Percentiles rank a stretch among this genome's conserved stretches.
These are phyloP conservation scores for Epicauta chinensis DNA, from an alignment of 1,140 invertebrate genomes.

Conservation along the genomic window DNA sequence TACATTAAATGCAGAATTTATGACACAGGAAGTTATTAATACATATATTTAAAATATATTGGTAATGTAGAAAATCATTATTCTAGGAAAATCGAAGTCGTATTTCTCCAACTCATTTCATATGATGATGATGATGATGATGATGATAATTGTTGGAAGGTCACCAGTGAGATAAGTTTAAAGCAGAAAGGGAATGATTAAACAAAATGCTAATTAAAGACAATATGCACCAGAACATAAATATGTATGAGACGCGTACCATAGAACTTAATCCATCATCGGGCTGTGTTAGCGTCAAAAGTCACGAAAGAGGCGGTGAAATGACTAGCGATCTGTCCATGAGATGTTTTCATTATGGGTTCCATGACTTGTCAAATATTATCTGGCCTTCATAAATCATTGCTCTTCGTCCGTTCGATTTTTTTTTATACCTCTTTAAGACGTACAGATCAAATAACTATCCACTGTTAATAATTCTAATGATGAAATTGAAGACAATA, in stretches of 20 bases:
- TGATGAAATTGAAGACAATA: too few species aligned
- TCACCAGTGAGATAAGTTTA: neutral
- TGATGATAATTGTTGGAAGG: too few species aligned
- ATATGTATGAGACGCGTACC: conserved; percentile 32
- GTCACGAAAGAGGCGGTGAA: conserved; percentile 42
- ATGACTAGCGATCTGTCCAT: conserved; percentile 43
- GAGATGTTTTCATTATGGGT: conserved; percentile 44
- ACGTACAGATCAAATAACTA: conserved; percentile 11
- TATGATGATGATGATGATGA: too few species aligned
- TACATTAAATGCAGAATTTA: neutral
- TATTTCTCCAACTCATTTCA: too few species aligned
- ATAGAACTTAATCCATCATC: conserved; percentile 37
- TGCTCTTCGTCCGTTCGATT: conserved; percentile 15
- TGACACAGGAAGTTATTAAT: too few species aligned
- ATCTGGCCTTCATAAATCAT: conserved; percentile 35
- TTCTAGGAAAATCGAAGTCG: too few species aligned
- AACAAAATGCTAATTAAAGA: conserved; percentile 41
- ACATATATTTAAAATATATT: too few species aligned
- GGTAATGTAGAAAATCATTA: too few species aligned
- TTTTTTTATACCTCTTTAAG: too few species aligned
- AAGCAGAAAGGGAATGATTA: conserved; percentile 30
- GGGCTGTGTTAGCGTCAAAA: conserved; percentile 40
- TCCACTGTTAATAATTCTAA: conserved; percentile 12
- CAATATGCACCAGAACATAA: conserved; percentile 32
- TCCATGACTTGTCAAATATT: conserved; percentile 41